Conservation (phyloP, 1,140 invertebrate genomes). For the Microvelia longipes region DNA sequence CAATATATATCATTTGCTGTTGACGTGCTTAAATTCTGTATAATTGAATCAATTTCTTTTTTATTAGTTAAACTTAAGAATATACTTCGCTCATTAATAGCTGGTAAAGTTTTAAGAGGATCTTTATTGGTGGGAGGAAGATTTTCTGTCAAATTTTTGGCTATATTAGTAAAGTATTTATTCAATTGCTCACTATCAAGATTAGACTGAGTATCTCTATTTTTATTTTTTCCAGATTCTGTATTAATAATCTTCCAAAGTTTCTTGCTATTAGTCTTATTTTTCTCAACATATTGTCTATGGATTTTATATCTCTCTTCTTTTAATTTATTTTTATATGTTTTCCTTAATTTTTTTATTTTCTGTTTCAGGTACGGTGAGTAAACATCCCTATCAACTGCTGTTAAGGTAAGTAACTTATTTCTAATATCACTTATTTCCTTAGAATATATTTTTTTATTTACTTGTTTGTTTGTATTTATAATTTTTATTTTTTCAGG, state of each 20-base stretch:
- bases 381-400: not conserved
- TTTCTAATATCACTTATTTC: not conserved
- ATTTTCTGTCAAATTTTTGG: not conserved
- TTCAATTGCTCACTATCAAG: not conserved
- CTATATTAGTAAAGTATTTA: not conserved
- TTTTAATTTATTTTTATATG: not conserved
- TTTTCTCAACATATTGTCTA: not conserved
- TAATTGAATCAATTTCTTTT: not conserved
- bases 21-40: not conserved
- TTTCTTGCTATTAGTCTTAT: not conserved
- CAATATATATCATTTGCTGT: not conserved
- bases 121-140: not conserved
- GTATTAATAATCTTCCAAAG: not conserved
- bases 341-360: not conserved
- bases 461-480: not conserved
- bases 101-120: not conserved
- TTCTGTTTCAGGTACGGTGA: not conserved
- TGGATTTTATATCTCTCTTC: not conserved
- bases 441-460: not conserved
- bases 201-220: not conserved
- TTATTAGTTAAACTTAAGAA: not conserved
- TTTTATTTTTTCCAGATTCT: not conserved
- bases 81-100: not conserved
- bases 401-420: not conserved
- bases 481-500: not conserved